A percentile compares a stretch with the other conserved stretches of the same genome.
Conservation (phyloP, 2,113 vertebrate species). For the Stictonetta naevosa region DNA sequence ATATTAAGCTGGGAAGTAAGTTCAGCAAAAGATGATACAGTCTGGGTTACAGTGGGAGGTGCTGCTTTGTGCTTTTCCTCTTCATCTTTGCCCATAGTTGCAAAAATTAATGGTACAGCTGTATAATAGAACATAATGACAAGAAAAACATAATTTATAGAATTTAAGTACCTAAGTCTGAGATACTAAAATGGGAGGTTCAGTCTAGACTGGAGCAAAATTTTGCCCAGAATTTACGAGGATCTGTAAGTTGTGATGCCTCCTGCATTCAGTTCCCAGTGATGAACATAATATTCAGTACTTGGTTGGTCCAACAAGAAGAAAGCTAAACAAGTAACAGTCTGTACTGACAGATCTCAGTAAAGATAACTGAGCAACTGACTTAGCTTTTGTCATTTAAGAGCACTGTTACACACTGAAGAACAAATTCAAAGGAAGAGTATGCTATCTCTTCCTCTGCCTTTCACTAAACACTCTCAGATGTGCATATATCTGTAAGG, state of each 20-base stretch:
- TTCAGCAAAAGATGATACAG: not conserved
- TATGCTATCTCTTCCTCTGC: not conserved
- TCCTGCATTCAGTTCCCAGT: not conserved
- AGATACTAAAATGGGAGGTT: not conserved
- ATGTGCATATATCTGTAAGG: not conserved
- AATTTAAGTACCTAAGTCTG: not conserved
- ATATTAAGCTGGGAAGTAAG: not conserved
- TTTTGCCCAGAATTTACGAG: not conserved
- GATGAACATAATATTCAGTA: not conserved
- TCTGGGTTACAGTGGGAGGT: not conserved
- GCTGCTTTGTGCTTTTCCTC: not conserved
- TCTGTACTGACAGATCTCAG: not conserved
- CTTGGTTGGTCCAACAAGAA: not conserved
- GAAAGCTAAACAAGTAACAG: not conserved
- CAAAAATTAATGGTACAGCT: not conserved
- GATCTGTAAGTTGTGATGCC: not conserved
- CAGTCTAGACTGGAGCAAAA: not conserved
- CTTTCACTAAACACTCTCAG: not conserved
- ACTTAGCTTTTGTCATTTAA: not conserved
- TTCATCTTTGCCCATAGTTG: fast-evolving
- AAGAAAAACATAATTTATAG: not conserved
- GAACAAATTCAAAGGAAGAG: not conserved
- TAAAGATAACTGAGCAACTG: not conserved
- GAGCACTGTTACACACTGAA: not conserved
- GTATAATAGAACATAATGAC: not conserved